Percentiles rank a stretch among this genome's conserved stretches.
Evolutionary conservation across 2,113 vertebrate species (phyloP).

Genomic region (Malurus cyaneus): DNA sequence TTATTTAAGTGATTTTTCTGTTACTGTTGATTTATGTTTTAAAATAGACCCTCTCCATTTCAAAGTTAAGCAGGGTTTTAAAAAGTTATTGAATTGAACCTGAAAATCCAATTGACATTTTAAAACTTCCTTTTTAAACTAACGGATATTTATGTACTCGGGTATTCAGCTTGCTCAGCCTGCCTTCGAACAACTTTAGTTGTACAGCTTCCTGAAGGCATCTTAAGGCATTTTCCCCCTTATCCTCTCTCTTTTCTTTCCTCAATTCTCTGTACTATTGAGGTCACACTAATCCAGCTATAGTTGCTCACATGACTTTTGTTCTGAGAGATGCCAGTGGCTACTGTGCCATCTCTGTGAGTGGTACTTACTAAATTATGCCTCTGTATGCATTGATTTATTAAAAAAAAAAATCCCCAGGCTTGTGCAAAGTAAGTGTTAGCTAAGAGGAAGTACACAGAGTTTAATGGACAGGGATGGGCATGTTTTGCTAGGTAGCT

Average conservation of each 20-base stretch:
- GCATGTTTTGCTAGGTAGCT: constrained; percentile 56
- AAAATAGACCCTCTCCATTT: not conserved
- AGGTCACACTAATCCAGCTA: constrained; percentile 39
- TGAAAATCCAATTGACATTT: not conserved
- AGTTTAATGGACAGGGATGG: constrained; percentile 63
- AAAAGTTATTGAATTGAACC: not conserved
- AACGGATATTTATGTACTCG: not conserved
- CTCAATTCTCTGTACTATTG: not conserved
- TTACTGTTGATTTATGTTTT: not conserved
- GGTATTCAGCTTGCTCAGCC: not conserved
- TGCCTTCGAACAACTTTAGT: not conserved
- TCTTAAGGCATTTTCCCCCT: not conserved
- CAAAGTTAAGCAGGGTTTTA: not conserved
- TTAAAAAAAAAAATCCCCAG: not conserved
- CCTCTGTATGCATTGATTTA: not conserved
- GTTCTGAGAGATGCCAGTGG: not conserved
- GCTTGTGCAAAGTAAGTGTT: constrained; percentile 10
- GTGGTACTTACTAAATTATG: not conserved
- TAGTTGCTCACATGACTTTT: constrained; percentile 4
- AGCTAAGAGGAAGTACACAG: constrained; percentile 53
- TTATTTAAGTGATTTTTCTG: constrained; percentile 8
- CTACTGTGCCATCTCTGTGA: not conserved
- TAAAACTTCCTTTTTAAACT: not conserved
- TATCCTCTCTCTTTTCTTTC: not conserved
- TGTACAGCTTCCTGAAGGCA: not conserved